Evolutionary conservation across 2,888 invertebrate genomes (phyloP).

Genomic region (Papilio protenor): DNA sequence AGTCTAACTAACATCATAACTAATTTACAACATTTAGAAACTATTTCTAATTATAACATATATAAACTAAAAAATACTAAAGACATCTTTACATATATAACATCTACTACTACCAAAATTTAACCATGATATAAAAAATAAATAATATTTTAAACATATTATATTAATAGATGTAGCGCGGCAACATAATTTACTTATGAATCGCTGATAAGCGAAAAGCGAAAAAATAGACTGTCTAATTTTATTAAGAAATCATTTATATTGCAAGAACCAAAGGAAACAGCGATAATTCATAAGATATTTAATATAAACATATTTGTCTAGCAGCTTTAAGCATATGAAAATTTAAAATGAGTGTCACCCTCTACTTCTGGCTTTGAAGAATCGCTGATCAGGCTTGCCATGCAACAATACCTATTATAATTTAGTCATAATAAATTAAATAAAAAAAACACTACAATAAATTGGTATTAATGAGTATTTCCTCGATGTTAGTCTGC

Average conservation of each 20-base stretch:
- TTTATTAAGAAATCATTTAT: neutral
- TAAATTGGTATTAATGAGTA: conserved; percentile 1
- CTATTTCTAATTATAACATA: neutral
- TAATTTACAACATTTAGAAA: neutral
- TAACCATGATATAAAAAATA: neutral
- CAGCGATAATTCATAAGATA: conserved; percentile 23
- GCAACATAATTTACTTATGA: neutral
- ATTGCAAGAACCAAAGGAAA: conserved; percentile 28
- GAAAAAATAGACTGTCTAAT: neutral
- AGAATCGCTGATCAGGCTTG: conserved; percentile 11
- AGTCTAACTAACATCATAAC: neutral
- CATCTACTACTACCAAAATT: conserved; percentile 1
- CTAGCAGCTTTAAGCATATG: conserved; percentile 22
- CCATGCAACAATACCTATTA: conserved; percentile 38
- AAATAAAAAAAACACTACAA: conserved; percentile 27
- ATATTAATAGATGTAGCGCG: conserved; percentile 15
- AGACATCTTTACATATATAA: neutral
- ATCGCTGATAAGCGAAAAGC: conserved; percentile 20
- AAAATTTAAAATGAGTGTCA: conserved; percentile 22
- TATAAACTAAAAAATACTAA: neutral
- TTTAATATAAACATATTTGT: conserved; percentile 25
- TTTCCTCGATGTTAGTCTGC: conserved; percentile 33
- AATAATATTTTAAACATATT: neutral
- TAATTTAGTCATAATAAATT: conserved; percentile 72
- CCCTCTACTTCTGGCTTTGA: conserved; percentile 9